phyloP scores from a whole-genome alignment of 35 echinoderm and acorn worm genomes.

The Amphiura filiformis region DNA sequence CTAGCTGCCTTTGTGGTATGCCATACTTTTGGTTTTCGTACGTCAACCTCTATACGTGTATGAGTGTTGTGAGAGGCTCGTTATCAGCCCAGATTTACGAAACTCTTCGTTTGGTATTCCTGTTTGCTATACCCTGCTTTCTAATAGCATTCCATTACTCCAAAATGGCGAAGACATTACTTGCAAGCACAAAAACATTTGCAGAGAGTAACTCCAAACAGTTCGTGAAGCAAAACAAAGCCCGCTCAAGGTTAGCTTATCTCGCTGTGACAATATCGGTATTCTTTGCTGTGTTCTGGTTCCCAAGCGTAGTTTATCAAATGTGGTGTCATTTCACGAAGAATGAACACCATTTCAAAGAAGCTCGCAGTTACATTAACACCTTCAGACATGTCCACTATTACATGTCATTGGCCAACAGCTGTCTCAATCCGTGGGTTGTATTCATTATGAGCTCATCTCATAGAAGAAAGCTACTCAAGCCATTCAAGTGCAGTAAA shows the following conservation, averaged over 20 bases:
- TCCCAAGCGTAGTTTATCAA: slow-evolving; percentile 66
- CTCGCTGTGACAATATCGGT: slow-evolving; percentile 61
- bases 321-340: slow-evolving; percentile 48
- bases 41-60: background rate
- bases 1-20: background rate
- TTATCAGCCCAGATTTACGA: background rate
- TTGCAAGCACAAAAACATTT: background rate
- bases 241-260: slow-evolving; percentile 58
- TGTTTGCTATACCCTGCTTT: background rate
- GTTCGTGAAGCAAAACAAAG: slow-evolving; percentile 46
- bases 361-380: background rate
- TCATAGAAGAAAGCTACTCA: slow-evolving; percentile 34
- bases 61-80: background rate
- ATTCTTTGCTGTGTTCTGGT: slow-evolving; percentile 83
- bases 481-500: background rate
- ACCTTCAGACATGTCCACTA: background rate
- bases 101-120: background rate
- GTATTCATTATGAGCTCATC: slow-evolving; percentile 78
- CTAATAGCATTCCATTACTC: background rate
- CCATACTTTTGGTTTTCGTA: background rate
- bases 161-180: background rate
- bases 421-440: slow-evolving; percentile 60
- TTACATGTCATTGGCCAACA: slow-evolving; percentile 10
- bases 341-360: background rate
- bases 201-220: background rate